Evolutionary conservation across 1,140 invertebrate genomes (phyloP).

Genomic region (Calycopis cecrops): DNA sequence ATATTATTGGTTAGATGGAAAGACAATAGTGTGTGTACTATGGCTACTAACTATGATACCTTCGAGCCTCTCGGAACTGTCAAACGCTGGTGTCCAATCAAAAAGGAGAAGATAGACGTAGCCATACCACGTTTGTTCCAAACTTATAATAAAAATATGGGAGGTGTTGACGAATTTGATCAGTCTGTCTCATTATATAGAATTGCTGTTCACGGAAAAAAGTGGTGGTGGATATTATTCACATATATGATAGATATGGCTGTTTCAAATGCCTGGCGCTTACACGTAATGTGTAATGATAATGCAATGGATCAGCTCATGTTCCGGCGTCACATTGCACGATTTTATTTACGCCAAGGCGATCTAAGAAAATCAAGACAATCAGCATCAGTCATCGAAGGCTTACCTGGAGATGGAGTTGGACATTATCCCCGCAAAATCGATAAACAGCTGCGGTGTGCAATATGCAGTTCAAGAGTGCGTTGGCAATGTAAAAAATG

Average conservation of each 20-base stretch:
- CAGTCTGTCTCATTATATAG: too few relatives aligned
- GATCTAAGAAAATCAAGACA: too few relatives aligned
- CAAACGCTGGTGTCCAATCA: slow-evolving; percentile 27
- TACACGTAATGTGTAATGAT: slow-evolving; percentile 9
- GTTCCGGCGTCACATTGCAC: too few relatives aligned
- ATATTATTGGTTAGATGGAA: neutral
- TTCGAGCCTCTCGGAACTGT: slow-evolving; percentile 28
- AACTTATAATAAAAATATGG: slow-evolving; percentile 25
- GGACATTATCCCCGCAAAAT: too few relatives aligned
- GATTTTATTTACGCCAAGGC: too few relatives aligned
- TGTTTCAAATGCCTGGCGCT: slow-evolving; percentile 33
- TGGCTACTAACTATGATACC: slow-evolving; percentile 28
- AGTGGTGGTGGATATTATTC: slow-evolving; percentile 21
- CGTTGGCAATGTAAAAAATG: too few relatives aligned
- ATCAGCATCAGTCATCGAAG: too few relatives aligned
- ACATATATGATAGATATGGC: slow-evolving; percentile 30
- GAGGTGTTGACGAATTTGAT: neutral
- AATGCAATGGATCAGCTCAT: slow-evolving; percentile 20
- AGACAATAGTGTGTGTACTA: neutral
- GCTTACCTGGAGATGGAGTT: too few relatives aligned
- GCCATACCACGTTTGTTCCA: slow-evolving; percentile 25
- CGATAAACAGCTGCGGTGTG: too few relatives aligned
- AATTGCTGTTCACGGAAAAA: too few relatives aligned
- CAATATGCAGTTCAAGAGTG: too few relatives aligned
- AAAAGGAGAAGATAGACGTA: slow-evolving; percentile 23